phyloP scores from a whole-genome alignment of 2,113 vertebrate genomes.

The Dinomys branickii region DNA sequence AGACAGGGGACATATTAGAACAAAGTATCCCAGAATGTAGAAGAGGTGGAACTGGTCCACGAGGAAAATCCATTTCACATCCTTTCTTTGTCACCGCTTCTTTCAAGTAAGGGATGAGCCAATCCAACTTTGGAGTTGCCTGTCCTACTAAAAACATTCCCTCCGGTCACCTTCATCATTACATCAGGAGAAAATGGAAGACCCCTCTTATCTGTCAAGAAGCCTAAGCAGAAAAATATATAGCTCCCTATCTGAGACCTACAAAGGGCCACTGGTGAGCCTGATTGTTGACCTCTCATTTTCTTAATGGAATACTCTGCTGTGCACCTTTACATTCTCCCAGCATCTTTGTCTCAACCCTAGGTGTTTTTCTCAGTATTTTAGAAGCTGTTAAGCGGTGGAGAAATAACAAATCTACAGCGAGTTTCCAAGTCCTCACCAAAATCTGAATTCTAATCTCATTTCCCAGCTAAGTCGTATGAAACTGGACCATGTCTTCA shows the following conservation, averaged over 20 bases:
- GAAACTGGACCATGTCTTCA: conserved; percentile 12
- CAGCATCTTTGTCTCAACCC: background rate
- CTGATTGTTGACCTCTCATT: background rate
- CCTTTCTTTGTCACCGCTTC: background rate
- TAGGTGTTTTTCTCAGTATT: background rate
- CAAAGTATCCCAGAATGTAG: background rate
- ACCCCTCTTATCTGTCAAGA: background rate
- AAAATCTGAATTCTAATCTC: background rate
- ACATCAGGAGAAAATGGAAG: background rate
- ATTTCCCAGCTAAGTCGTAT: conserved; percentile 3
- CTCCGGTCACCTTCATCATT: background rate
- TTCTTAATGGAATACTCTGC: background rate
- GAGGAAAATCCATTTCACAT: background rate
- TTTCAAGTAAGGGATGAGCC: background rate
- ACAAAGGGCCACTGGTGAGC: background rate
- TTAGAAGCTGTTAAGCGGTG: background rate
- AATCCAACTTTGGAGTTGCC: background rate
- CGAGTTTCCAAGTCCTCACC: background rate
- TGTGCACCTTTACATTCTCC: background rate
- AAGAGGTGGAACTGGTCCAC: background rate
- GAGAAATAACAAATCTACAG: background rate
- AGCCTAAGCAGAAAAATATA: background rate
- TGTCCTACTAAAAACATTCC: background rate
- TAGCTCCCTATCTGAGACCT: background rate
- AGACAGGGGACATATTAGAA: background rate